phyloP scores from a whole-genome alignment of 2,888 invertebrate species.

The Rhagonycha fulva region DNA sequence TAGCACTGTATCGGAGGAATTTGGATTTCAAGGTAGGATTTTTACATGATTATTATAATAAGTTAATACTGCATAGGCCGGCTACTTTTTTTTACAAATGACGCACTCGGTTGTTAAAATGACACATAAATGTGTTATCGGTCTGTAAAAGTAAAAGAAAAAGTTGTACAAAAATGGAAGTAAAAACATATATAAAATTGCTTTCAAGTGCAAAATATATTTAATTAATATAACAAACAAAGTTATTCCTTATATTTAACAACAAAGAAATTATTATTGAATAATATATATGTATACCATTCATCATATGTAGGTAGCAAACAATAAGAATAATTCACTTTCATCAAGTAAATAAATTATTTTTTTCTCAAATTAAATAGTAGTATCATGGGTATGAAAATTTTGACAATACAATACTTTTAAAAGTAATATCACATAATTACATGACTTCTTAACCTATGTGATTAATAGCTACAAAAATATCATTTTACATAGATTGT shows the following conservation, averaged over 20 bases:
- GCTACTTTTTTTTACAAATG: too few relatives aligned
- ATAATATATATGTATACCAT: neutral
- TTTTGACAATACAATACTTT: slow-evolving; percentile 18
- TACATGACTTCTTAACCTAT: slow-evolving; percentile 28
- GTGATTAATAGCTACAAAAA: slow-evolving; percentile 25
- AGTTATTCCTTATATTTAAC: neutral
- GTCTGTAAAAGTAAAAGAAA: too few relatives aligned
- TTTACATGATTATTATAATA: too few relatives aligned
- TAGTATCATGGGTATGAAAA: slow-evolving; percentile 2
- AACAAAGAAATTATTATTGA: neutral
- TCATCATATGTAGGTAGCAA: neutral
- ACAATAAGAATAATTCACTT: neutral
- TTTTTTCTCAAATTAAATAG: neutral
- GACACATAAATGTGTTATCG: too few relatives aligned
- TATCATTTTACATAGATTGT: slow-evolving; percentile 23
- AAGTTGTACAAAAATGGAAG: neutral
- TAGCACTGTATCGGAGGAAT: too few relatives aligned
- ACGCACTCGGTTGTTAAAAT: too few relatives aligned
- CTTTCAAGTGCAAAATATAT: slow-evolving; percentile 2
- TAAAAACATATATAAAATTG: neutral
- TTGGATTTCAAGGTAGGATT: too few relatives aligned
- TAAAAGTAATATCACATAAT: slow-evolving; percentile 29
- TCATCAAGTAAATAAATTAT: neutral
- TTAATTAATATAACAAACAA: slow-evolving; percentile 1
- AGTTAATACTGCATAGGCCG: too few relatives aligned